These are phyloP conservation scores for Eretmocerus hayati DNA, from an alignment of 2,888 invertebrate species.

Conservation along the genomic window DNA sequence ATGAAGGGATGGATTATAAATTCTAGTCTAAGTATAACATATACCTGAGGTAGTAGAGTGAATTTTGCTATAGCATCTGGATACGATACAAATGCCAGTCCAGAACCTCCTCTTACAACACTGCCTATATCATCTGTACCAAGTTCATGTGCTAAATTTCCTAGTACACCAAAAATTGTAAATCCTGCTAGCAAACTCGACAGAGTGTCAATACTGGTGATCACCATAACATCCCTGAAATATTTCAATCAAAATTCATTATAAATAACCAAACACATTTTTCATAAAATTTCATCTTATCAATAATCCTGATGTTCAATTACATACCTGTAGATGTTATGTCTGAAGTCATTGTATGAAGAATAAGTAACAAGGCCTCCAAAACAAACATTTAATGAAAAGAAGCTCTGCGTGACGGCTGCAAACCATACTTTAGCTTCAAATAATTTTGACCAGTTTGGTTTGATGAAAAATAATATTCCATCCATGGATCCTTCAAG, in stretches of 20 bases:
- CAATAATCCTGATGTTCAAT: no score
- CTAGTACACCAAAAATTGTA: conserved; percentile 78
- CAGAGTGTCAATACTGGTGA: conserved; percentile 74
- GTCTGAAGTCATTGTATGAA: conserved; percentile 56
- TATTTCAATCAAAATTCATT: no score
- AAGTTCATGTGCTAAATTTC: conserved; percentile 67
- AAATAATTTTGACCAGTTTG: conserved; percentile 59
- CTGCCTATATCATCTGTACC: conserved; percentile 55
- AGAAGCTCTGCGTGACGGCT: conserved; percentile 60
- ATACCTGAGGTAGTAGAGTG: conserved; percentile 59
- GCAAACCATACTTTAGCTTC: conserved; percentile 60
- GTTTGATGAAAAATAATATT: conserved; percentile 59
- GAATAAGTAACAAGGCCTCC: conserved; percentile 59
- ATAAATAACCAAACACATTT: no score
- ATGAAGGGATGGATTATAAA: no score
- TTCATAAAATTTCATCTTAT: no score
- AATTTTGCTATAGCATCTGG: conserved; percentile 79
- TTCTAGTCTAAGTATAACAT: not conserved
- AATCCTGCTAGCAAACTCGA: conserved; percentile 76
- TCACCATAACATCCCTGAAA: conserved; percentile 68
- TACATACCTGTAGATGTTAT: conserved; percentile 57
- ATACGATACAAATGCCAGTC: conserved; percentile 78
- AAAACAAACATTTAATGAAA: conserved; percentile 58
- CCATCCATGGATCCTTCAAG: conserved; percentile 58
- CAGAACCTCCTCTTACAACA: conserved; percentile 70